Evolutionary conservation across 2,113 vertebrate genomes (phyloP).

Genomic region (Egretta garzetta): DNA sequence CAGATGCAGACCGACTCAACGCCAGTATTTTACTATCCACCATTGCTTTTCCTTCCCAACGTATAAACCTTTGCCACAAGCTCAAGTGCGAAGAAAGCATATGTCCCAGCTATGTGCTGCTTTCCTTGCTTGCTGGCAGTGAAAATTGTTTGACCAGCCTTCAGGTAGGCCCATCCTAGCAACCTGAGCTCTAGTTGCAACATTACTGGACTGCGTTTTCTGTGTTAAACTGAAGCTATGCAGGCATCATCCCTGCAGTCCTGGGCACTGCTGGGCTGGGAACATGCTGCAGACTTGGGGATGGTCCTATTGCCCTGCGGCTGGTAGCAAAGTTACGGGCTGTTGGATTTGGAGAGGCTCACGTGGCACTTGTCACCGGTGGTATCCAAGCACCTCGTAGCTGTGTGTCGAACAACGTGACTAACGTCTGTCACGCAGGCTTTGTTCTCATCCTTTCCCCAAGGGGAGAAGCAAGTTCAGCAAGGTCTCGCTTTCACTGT

Average conservation of each 20-base stretch:
- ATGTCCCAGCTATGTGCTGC: not conserved
- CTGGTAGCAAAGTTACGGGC: not conserved
- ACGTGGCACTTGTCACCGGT: accelerated
- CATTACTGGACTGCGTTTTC: not conserved
- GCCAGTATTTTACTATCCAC: not conserved
- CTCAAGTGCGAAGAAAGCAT: not conserved
- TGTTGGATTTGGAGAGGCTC: not conserved
- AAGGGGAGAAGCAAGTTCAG: not conserved
- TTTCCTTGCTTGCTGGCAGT: not conserved
- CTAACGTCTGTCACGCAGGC: accelerated
- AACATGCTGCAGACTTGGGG: not conserved
- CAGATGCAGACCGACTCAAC: not conserved
- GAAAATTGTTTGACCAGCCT: not conserved
- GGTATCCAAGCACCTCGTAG: not conserved
- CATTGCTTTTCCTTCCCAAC: not conserved
- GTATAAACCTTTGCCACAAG: not conserved
- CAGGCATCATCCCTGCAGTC: not conserved
- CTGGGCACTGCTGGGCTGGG: not conserved
- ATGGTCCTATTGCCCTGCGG: not conserved
- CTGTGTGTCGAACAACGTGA: not conserved
- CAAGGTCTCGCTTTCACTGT: not conserved
- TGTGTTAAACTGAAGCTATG: not conserved
- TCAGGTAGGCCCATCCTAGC: not conserved
- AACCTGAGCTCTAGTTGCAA: not conserved
- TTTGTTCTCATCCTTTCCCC: not conserved